These are phyloP conservation scores for Meloidogyne floridensis DNA, from an alignment of 1,140 invertebrate species.

Conservation along the genomic window DNA sequence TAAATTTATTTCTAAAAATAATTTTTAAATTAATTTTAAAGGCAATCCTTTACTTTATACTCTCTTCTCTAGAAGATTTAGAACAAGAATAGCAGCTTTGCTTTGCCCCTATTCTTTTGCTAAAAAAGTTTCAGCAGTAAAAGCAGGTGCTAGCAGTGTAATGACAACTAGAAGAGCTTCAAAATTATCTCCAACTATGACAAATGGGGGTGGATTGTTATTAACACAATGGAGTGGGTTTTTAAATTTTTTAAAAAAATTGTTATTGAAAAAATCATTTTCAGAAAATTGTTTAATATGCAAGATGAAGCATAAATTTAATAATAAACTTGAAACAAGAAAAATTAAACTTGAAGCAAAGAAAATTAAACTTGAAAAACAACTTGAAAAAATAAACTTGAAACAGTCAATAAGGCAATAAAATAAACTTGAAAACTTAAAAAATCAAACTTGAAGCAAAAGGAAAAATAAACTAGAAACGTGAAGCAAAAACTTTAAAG, in stretches of 20 bases:
- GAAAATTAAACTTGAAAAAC: not conserved
- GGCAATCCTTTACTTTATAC: constrained; percentile 65
- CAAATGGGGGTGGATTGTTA: not conserved
- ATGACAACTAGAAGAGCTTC: not conserved
- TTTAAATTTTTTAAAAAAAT: not conserved
- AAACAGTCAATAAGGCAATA: not conserved
- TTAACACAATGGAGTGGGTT: not conserved
- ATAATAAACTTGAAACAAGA: too few species aligned
- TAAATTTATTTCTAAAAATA: not conserved
- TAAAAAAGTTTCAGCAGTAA: not conserved
- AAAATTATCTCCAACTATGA: not conserved
- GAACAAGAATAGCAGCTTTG: constrained; percentile 43
- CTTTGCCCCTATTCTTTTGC: constrained; percentile 25
- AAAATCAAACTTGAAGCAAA: too few species aligned
- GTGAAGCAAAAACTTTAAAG: too few species aligned
- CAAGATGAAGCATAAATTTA: too few species aligned
- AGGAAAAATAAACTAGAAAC: too few species aligned
- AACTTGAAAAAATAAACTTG: not conserved
- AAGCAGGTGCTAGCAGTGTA: not conserved
- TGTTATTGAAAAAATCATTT: not conserved
- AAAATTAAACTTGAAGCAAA: not conserved
- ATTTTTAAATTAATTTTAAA: not conserved
- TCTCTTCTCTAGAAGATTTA: constrained; percentile 60
- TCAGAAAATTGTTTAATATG: not conserved
- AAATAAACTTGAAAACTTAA: too few species aligned